Evolutionary conservation across 2,797 vertebrate species (phyloP), one percentile per base, ranked within the genome.

Genomic region (Dendrocincla tyrannina): DNA sequence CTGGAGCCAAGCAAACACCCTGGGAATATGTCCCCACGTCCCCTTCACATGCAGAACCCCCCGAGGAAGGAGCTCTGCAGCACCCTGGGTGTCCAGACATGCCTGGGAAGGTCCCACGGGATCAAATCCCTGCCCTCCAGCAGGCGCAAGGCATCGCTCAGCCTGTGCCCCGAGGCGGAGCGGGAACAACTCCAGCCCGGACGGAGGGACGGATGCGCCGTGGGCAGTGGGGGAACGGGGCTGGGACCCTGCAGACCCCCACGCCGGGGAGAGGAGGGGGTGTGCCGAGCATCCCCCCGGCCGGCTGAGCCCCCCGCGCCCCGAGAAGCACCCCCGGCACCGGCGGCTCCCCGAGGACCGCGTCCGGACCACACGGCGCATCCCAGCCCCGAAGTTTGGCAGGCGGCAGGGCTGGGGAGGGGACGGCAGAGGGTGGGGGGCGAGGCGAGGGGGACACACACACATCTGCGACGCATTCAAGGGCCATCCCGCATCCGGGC

Each of bases 391-490:
- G 3, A 85, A 85, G 78, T 80, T 76, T 1, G 10, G 83, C 35
- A 12, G 30, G 41, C 13, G 15, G 66, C 20, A n/a, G 52, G 70
- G 53, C 47, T 11, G 47, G 77, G 84, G 73, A 92, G 72, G 59
- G 93, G 82, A 77, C 46, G 5, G 81, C n/a, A 5, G 50, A 9
- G 17, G 39, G 7, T 8, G 30, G 32, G 37, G 37, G 39, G 18
- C 33, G 59, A 9, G 8, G 52, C 44, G n/a, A 24, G 24, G 47
- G 47, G 9, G 13, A 53, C 52, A 35, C 32, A 76, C 75, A n/a
- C 50, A 85, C 92, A 94, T 93, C 91, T 93, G 92, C 80, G n/a
- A 52, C 10, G 41, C 94, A 84, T 59, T 90, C 91, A 59, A 89
- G 73, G 87, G 66, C 76, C 89, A 63, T 55, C 89, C 76, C 66